Percentiles rank a stretch among this genome's conserved stretches.
These are phyloP conservation scores for Masticophis lateralis DNA, from an alignment of 2,797 vertebrate genomes.

Conservation along the genomic window DNA sequence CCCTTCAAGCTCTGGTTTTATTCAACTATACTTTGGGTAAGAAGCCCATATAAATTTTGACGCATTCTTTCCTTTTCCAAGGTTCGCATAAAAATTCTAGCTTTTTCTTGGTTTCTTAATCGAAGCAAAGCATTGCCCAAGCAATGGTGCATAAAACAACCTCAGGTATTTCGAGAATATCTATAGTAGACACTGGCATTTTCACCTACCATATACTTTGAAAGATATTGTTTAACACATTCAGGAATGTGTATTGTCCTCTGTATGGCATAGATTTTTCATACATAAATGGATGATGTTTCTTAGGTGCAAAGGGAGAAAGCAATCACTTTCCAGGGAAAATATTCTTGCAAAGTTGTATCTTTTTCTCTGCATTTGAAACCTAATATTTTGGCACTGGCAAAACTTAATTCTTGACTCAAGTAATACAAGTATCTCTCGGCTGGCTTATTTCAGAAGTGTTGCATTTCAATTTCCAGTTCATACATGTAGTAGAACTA, in stretches of 20 bases:
- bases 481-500: neutral
- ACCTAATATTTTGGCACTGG: neutral
- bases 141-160: conserved; percentile 53
- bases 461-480: neutral
- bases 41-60: neutral
- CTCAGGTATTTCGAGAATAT: conserved; percentile 36
- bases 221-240: conserved; percentile 23
- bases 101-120: neutral
- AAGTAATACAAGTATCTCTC: neutral
- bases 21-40: neutral
- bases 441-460: neutral
- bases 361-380: neutral
- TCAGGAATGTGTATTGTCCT: neutral
- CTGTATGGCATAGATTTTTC: neutral
- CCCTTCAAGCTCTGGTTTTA: neutral
- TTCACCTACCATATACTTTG: neutral
- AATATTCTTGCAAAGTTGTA: neutral
- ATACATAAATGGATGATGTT: neutral
- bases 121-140: neutral
- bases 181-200: neutral
- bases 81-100: neutral
- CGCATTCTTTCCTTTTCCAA: neutral
- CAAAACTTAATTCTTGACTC: neutral
- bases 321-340: neutral
- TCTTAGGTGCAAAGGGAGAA: neutral